phyloP scores from a whole-genome alignment of 1,140 invertebrate species.

The Brachionus angularis region DNA sequence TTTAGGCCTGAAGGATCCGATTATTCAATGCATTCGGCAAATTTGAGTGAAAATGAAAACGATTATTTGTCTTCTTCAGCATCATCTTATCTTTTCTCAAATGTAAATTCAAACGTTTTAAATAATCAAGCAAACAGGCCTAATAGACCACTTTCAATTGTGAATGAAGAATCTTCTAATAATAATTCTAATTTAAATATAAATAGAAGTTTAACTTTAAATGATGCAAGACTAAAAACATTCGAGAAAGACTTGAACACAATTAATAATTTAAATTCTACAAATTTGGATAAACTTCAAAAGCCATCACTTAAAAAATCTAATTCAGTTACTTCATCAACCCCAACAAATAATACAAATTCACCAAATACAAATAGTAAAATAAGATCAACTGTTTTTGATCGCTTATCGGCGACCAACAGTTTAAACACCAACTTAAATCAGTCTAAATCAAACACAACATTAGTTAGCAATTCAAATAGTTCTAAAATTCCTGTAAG shows the following conservation, averaged over 20 bases:
- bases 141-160: slow-evolving; percentile 11
- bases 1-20: background rate
- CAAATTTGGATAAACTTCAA: too few species aligned
- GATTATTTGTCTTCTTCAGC: too few species aligned
- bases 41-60: too few species aligned
- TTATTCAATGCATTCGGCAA: background rate
- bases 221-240: background rate
- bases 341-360: too few species aligned
- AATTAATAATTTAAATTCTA: too few species aligned
- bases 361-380: background rate
- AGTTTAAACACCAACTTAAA: too few species aligned
- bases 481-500: background rate
- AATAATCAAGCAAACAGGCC: too few species aligned
- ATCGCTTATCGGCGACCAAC: background rate
- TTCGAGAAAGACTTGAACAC: background rate
- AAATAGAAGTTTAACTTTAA: background rate
- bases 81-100: too few species aligned
- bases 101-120: too few species aligned
- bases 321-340: background rate
- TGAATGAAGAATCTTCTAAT: background rate
- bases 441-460: too few species aligned
- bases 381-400: slow-evolving; percentile 2
- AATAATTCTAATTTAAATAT: background rate
- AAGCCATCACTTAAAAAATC: background rate
- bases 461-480: too few species aligned